These are phyloP conservation scores for Lathamus discolor DNA, from an alignment of 2,113 vertebrate genomes.

Conservation along the genomic window DNA sequence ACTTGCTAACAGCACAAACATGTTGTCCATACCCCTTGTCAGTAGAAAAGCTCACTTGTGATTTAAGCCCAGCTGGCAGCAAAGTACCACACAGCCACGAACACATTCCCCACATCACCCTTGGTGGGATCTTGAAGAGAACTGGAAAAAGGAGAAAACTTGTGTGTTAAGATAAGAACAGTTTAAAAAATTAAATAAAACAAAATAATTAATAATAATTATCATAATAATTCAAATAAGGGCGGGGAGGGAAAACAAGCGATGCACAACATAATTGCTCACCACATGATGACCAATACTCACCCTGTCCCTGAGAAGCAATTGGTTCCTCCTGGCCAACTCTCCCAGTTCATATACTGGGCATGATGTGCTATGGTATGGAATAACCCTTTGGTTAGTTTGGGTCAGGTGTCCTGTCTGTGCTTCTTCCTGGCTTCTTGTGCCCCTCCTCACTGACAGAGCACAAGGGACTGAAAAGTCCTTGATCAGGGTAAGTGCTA, in stretches of 20 bases:
- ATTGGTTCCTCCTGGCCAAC: not conserved
- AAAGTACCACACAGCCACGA: not conserved
- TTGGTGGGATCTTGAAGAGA: not conserved
- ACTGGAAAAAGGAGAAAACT: not conserved
- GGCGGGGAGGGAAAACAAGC: not conserved
- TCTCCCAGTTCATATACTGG: not conserved
- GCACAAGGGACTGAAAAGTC: not conserved
- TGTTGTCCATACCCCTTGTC: rapidly evolving
- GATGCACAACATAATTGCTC: not conserved
- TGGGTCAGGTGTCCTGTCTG: not conserved
- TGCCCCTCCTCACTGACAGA: not conserved
- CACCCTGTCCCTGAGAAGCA: not conserved
- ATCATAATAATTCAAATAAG: not conserved
- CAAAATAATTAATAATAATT: not conserved
- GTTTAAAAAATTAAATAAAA: not conserved
- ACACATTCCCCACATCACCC: not conserved
- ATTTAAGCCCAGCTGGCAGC: not conserved
- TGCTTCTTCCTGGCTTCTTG: not conserved
- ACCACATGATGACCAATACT: not conserved
- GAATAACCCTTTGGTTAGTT: not conserved
- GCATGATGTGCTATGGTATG: not conserved
- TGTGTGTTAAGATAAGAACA: not conserved
- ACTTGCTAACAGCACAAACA: not conserved
- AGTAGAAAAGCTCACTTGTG: not conserved
- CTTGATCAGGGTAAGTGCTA: not conserved